A percentile compares a stretch with the other conserved stretches of the same genome.
Conservation (phyloP, 2,888 invertebrate species). For the Lamellibrachia satsuma region DNA sequence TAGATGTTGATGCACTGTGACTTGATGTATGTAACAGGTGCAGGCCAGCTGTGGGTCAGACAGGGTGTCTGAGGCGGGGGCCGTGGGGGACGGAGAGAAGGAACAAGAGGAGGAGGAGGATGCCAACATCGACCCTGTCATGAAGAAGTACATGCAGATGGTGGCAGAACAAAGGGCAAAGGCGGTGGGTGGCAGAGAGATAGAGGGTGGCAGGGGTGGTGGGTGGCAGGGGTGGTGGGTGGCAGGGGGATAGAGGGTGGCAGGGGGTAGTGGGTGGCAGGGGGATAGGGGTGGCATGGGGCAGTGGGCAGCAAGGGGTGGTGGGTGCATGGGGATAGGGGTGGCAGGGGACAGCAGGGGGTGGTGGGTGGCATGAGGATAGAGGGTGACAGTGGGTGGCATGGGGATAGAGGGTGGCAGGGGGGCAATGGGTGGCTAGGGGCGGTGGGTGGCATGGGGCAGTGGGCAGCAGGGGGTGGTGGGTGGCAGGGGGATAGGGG, state of each 20-base stretch:
- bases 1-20: too few relatives aligned
- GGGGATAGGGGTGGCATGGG: not conserved
- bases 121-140: slow-evolving; percentile 54
- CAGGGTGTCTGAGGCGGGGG: not conserved
- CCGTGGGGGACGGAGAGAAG: slow-evolving; percentile 26
- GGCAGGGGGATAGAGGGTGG: too few relatives aligned
- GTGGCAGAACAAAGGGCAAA: slow-evolving; percentile 55
- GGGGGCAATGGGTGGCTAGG: not conserved
- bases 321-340: too few relatives aligned
- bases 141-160: slow-evolving; percentile 62
- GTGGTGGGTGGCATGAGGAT: too few relatives aligned
- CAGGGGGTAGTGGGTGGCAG: too few relatives aligned
- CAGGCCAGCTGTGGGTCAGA: not conserved
- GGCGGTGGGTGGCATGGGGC: not conserved
- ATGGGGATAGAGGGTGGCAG: too few relatives aligned
- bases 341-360: too few relatives aligned
- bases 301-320: not conserved
- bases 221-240: too few relatives aligned
- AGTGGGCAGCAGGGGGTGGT: not conserved
- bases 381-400: too few relatives aligned
- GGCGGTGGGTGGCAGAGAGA: slow-evolving; percentile 37
- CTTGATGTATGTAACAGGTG: not conserved
- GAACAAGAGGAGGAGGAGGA: slow-evolving; percentile 30
- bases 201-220: slow-evolving; percentile 33
- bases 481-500: not conserved